Evolutionary conservation across 2,888 invertebrate species (phyloP).

Genomic region (Pterostichus madidus): DNA sequence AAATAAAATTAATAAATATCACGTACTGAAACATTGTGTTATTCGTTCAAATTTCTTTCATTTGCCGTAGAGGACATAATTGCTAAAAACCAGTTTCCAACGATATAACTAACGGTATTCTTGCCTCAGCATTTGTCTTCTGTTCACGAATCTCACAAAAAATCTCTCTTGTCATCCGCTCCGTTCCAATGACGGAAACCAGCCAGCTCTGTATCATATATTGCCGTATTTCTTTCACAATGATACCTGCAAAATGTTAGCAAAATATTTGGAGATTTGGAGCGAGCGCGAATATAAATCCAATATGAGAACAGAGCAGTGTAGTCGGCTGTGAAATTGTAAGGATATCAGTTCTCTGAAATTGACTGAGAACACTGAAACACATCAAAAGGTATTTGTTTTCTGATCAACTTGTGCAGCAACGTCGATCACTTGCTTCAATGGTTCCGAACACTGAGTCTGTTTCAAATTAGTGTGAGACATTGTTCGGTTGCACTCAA

Average conservation of each 20-base stretch:
- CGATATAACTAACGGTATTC: conserved; percentile 29
- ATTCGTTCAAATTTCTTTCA: conserved; percentile 18
- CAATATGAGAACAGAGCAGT: conserved; percentile 50
- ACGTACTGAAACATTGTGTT: too few species aligned
- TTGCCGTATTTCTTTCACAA: conserved; percentile 29
- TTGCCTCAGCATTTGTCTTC: conserved; percentile 7
- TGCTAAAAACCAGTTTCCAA: conserved; percentile 27
- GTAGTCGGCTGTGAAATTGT: conserved; percentile 60
- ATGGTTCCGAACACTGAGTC: conserved; percentile 6
- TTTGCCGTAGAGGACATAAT: conserved; percentile 15
- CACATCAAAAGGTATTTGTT: conserved; percentile 46
- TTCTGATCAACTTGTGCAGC: conserved; percentile 49
- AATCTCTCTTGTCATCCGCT: conserved; percentile 18
- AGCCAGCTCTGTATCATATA: background rate
- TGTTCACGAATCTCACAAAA: conserved; percentile 4
- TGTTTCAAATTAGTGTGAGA: background rate
- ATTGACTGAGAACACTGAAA: conserved; percentile 55
- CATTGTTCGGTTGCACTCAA: background rate
- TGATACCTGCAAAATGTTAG: conserved; percentile 60
- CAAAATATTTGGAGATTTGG: conserved; percentile 49
- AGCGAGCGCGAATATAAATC: conserved; percentile 38
- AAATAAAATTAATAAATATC: too few species aligned
- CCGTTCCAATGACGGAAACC: conserved; percentile 21
- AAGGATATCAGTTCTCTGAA: conserved; percentile 63
- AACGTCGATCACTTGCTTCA: conserved; percentile 17